A percentile compares a stretch with the other conserved stretches of the same genome.
These are phyloP conservation scores for Glareola pratincola DNA, from an alignment of 2,113 vertebrate species.

Conservation along the genomic window DNA sequence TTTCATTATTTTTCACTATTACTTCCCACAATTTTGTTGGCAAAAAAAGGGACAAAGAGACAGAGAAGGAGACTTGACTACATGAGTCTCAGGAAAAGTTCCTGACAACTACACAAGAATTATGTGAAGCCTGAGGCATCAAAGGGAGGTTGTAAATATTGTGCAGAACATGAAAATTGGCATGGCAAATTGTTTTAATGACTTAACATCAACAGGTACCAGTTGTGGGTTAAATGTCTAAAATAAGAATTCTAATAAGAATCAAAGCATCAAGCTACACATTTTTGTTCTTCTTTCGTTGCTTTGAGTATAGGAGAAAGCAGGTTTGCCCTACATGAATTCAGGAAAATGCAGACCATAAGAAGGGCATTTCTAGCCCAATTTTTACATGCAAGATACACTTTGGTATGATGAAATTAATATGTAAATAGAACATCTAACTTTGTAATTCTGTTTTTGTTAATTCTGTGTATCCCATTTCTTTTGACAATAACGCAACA, in stretches of 20 bases:
- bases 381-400: neutral
- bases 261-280: neutral
- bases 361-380: neutral
- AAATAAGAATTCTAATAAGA: neutral
- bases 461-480: neutral
- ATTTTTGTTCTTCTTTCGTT: neutral
- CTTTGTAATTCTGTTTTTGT: neutral
- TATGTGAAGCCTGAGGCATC: neutral
- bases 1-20: neutral
- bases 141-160: neutral
- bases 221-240: neutral
- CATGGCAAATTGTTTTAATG: neutral
- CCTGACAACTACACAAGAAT: neutral
- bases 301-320: neutral
- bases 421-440: neutral
- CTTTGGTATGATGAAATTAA: neutral
- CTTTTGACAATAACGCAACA: rapidly evolving
- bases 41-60: neutral
- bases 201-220: neutral
- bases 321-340: neutral
- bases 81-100: neutral
- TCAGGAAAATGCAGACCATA: neutral
- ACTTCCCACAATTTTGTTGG: rapidly evolving
- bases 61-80: neutral
- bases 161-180: neutral